Base-by-base conservation (phyloP, 1,140 invertebrate genomes). In the Drosophila lacertosa region DNA sequence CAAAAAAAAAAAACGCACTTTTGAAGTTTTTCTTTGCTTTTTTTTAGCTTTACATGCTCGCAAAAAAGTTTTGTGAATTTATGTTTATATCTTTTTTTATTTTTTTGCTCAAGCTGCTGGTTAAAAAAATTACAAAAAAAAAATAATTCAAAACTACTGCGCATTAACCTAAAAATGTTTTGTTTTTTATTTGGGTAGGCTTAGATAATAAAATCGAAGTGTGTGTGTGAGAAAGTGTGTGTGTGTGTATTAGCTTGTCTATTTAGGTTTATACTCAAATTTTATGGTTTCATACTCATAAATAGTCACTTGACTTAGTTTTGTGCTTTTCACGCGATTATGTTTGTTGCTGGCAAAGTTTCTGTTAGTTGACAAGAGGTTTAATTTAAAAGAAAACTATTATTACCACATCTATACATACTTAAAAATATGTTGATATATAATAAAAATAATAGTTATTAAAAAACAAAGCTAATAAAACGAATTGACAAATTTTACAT, bases 61-160 rank as follows among this genome's bases (percentile, higher is more conserved):
- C 58, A 47, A 50, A 60, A 60, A 62, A 62, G 47, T 62, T 20
- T 59, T 45, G 26, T 18, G 44, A 4, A 11, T n/a, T 22, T 11
- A 11, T 15, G 13, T 53, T 20, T 10, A 5, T 44, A 1, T 44
- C 15, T 6, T 18, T 55, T 60, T 35, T n/a, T 57, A 44, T 64
- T 62, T 29, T 45, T 67, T 76, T 66, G 67, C 35, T 55, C 45
- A 79, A 84, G 79, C 79, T 53, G 75, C 79, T 82, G 83, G 70
- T 16, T 67, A 72, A 83, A 45, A 81, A 83, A 75, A 48, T 78
- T 78, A 74, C 69, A 82, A 77, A 77, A 68, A 71, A 67, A 72
- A 51, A 35, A 42, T 37, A 48, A 47, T 53, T 84, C 58, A 50
- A 78, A 82, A 78, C 70, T 82, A 78, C 72, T 72, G 70, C 78